These are phyloP conservation scores for Holothuria scabra DNA, from an alignment of 53 echinoderm and acorn worm species.

Conservation along the genomic window DNA sequence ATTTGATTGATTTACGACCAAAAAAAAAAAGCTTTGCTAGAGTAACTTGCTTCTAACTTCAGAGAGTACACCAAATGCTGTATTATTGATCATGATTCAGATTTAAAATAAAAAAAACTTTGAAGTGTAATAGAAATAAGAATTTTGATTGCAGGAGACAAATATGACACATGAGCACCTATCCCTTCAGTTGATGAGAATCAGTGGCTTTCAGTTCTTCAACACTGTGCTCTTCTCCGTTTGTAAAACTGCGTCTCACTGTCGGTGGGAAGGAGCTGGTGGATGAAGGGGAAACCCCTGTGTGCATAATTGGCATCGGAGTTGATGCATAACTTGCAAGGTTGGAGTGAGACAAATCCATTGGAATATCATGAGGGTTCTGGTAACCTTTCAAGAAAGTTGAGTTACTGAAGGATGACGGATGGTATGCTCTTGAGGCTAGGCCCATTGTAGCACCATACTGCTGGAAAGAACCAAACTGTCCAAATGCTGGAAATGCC, in stretches of 20 bases:
- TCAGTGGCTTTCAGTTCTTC: slow-evolving; percentile 3
- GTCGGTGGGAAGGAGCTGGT: slow-evolving; percentile 37
- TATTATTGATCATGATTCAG: too few relatives aligned
- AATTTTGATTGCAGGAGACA: too few relatives aligned
- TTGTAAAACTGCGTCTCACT: slow-evolving; percentile 17
- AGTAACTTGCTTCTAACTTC: too few relatives aligned
- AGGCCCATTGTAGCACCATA: slow-evolving; percentile 76
- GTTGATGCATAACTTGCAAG: slow-evolving; percentile 68
- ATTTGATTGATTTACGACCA: too few relatives aligned
- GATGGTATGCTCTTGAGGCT: slow-evolving; percentile 84
- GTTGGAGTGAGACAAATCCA: slow-evolving; percentile 92
- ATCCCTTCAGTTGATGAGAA: slow-evolving; percentile 22
- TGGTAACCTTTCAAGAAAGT: slow-evolving; percentile 76
- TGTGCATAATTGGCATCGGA: slow-evolving; percentile 71
- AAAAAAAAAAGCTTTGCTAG: too few relatives aligned
- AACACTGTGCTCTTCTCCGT: slow-evolving; percentile 25
- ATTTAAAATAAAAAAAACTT: too few relatives aligned
- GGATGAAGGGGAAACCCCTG: slow-evolving; percentile 64
- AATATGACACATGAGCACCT: background rate
- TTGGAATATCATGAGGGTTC: slow-evolving; percentile 85
- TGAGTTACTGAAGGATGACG: slow-evolving; percentile 61
- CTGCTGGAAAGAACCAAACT: slow-evolving; percentile 86
- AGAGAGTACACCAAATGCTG: too few relatives aligned
- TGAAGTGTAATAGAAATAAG: too few relatives aligned
- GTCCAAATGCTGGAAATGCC: slow-evolving; percentile 46